A percentile compares a stretch with the other conserved stretches of the same genome.
These are phyloP conservation scores for Chionodraco myersi DNA, from an alignment of 2,113 vertebrate species.

Conservation along the genomic window DNA sequence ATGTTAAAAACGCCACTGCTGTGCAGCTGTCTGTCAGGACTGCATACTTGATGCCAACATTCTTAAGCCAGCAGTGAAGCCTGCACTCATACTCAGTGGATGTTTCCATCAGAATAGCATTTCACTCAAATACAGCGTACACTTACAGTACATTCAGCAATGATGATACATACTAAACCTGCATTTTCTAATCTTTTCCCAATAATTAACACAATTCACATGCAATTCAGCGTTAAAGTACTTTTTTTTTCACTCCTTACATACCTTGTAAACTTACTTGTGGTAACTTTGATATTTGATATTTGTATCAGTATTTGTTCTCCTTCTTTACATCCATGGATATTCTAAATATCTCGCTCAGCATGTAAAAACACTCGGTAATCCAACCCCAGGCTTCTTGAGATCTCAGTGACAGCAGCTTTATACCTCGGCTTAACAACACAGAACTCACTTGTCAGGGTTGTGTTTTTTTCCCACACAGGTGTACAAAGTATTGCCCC, in stretches of 20 bases:
- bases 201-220: background rate
- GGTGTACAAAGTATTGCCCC: conserved; percentile 21
- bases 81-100: conserved; percentile 88
- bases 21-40: conserved; percentile 92
- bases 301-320: conserved; percentile 26
- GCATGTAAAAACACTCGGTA: conserved; percentile 36
- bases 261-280: conserved; percentile 27
- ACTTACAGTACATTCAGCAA: conserved; percentile 1
- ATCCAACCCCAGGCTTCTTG: conserved; percentile 39
- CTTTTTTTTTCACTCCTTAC: background rate
- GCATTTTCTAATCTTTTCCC: conserved; percentile 1
- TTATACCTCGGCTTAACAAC: conserved; percentile 57
- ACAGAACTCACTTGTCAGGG: conserved; percentile 52
- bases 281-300: conserved; percentile 24
- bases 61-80: conserved; percentile 90
- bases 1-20: conserved; percentile 87
- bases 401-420: conserved; percentile 57
- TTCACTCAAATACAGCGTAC: conserved; percentile 46
- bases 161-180: conserved; percentile 1
- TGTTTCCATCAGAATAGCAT: conserved; percentile 92
- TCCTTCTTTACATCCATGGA: conserved; percentile 41
- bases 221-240: background rate
- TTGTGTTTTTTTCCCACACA: conserved; percentile 41
- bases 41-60: conserved; percentile 91
- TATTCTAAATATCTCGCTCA: conserved; percentile 26